Evolutionary conservation across 1,140 invertebrate genomes (phyloP), one percentile per base, ranked within the genome.

Genomic region (Cydia amplana): DNA sequence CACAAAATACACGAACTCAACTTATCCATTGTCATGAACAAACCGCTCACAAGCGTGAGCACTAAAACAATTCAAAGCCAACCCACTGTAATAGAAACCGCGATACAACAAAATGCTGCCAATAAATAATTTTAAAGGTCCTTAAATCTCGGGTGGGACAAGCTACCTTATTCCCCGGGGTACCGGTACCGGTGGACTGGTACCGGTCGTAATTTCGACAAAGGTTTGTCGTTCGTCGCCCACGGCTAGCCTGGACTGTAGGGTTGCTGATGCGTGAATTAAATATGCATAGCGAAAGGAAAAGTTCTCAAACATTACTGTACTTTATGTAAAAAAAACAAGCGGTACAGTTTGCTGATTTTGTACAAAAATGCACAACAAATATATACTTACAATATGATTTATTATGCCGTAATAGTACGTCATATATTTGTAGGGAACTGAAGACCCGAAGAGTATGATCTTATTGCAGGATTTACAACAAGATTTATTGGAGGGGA

Each of bases 101-200:
- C 65, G 32, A 70, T 70, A 70, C 65, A 70, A 36, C 28, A 36
- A 36, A 36, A 70, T 70, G 65, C 32, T 18, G 16, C 5, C 65
- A 10, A 70, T 70, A 70, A 70, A 70, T 70, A 70, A 70, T 70
- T 70, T 70, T 36, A 70, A 70, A 70, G 65, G 65, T 70, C 28
- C 32, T 70, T 70, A 70, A 70, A 70, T 70, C 65, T 70, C 36
- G 1, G 16, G 0, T 14, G n/a, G 65, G 65, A 70, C 65, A 70
- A 70, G 65, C 65, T 70, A 70, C 65, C 65, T 70, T 70, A 70
- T 70, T 70, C 65, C 65, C 18, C 65, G 65, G 55, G 65, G 65
- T 65, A 51, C 49, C 49, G 32, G 65, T 65, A 51, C 49, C 5
- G 49, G 49, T 51, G 7, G 36, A 51, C 36, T 16, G 65, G 65